Percentiles rank a stretch among this genome's conserved stretches.
These are phyloP conservation scores for Teleogryllus oceanicus DNA, from an alignment of 2,888 invertebrate species.

Conservation along the genomic window DNA sequence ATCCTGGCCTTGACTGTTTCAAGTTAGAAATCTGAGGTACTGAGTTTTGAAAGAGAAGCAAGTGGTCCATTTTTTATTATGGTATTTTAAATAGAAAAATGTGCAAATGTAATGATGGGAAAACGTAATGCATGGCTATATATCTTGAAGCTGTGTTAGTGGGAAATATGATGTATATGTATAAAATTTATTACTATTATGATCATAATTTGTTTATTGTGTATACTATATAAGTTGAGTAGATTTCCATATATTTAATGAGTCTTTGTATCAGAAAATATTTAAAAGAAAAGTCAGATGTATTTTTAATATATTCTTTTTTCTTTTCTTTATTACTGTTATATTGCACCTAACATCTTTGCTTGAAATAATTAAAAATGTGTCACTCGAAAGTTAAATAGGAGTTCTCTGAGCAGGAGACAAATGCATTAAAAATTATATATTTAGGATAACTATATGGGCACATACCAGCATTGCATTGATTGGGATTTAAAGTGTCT, in stretches of 20 bases:
- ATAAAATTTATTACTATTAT: conserved; percentile 18
- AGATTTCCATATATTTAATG: conserved; percentile 21
- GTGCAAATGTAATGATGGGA: background rate
- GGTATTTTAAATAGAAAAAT: background rate
- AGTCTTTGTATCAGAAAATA: conserved; percentile 28
- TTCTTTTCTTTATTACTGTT: conserved; percentile 23
- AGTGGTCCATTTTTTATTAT: conserved; percentile 9
- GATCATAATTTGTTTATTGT: conserved; percentile 25
- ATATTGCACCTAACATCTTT: conserved; percentile 22
- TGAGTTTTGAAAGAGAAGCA: conserved; percentile 1
- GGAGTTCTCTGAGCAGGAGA: background rate
- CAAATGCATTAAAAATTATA: conserved; percentile 2
- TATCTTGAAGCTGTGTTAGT: background rate
- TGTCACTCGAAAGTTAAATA: conserved; percentile 4
- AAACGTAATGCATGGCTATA: background rate
- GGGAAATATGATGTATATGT: background rate
- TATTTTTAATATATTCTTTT: conserved; percentile 25
- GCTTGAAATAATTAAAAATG: conserved; percentile 18
- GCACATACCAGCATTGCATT: conserved; percentile 30
- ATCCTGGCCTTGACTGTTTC: background rate
- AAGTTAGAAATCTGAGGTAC: conserved; percentile 4
- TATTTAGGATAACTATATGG: conserved; percentile 23
- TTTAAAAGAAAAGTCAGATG: conserved; percentile 18
- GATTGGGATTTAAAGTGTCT: conserved; percentile 21
- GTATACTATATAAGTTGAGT: conserved; percentile 27